A percentile compares a stretch with the other conserved stretches of the same genome.
phyloP scores from a whole-genome alignment of 1,140 invertebrate genomes.

The Ceratosolen fusciceps region DNA sequence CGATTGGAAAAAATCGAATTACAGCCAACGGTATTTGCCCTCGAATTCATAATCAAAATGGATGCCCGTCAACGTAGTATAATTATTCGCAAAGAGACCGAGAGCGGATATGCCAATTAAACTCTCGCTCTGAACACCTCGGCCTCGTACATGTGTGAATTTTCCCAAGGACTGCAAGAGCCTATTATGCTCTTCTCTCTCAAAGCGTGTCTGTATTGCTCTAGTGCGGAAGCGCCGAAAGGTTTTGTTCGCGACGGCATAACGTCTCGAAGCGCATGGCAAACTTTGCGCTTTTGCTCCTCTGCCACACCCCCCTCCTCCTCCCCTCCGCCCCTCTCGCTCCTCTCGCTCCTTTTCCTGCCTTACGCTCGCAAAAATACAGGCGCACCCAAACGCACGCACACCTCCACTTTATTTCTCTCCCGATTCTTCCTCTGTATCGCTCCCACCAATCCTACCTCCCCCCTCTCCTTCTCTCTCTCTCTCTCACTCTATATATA shows the following conservation, averaged over 20 bases:
- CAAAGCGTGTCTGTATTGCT: not conserved
- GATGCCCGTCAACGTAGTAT: not conserved
- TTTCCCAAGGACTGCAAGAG: not conserved
- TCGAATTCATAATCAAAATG: constrained; percentile 38
- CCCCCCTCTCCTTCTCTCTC: constrained; percentile 26
- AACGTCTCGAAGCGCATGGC: constrained; percentile 8
- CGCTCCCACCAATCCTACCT: not conserved
- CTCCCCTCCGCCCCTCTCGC: not conserved
- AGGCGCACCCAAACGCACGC: too few relatives aligned
- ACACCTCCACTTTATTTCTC: not conserved
- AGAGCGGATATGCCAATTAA: constrained; percentile 38
- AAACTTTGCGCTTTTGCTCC: constrained; percentile 30
- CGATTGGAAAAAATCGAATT: constrained; percentile 13
- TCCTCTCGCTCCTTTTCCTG: not conserved
- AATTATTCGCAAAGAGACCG: constrained; percentile 38
- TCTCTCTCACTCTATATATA: not conserved
- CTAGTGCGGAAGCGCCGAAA: constrained; percentile 25
- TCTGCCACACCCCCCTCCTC: not conserved
- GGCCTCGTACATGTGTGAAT: not conserved
- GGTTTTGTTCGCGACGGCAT: constrained; percentile 28
- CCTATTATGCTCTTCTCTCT: not conserved
- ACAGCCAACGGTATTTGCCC: not conserved
- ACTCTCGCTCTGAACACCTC: not conserved
- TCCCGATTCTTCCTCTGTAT: not conserved
- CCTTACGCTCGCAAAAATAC: not conserved